Evolutionary conservation across 2,888 invertebrate genomes (phyloP).

Genomic region (Callyntrura sp.): DNA sequence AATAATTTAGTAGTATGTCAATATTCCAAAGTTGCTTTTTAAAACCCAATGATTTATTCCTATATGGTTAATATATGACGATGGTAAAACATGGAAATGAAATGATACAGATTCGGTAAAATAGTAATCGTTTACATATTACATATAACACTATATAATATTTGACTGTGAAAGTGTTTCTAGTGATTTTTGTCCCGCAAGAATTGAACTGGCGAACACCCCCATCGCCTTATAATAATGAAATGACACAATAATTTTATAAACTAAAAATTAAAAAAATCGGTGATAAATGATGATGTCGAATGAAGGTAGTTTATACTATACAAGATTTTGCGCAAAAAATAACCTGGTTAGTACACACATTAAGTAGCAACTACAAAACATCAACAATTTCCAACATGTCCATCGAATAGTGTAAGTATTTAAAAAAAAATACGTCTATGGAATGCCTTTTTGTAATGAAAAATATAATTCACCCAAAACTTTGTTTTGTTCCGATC

Average conservation of each 20-base stretch:
- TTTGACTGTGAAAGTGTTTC: slow-evolving; percentile 63
- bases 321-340: not conserved
- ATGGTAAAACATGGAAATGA: no score
- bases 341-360: no score
- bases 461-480: not conserved
- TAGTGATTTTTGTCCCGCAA: slow-evolving; percentile 45
- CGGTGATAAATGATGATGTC: no score
- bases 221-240: not conserved
- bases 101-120: no score
- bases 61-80: no score
- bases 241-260: not conserved
- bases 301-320: no score
- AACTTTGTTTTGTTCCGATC: slow-evolving; percentile 50
- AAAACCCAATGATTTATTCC: no score
- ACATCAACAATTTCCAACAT: not conserved
- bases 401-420: not conserved
- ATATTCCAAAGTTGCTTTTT: no score
- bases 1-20: no score
- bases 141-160: not conserved
- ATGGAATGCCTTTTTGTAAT: not conserved
- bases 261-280: not conserved
- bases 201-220: not conserved
- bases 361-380: no score
- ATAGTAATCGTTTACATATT: no score
- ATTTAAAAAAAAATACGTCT: not conserved